phyloP scores from a whole-genome alignment of 2,888 invertebrate species.

The Cataglyphis albicans region DNA sequence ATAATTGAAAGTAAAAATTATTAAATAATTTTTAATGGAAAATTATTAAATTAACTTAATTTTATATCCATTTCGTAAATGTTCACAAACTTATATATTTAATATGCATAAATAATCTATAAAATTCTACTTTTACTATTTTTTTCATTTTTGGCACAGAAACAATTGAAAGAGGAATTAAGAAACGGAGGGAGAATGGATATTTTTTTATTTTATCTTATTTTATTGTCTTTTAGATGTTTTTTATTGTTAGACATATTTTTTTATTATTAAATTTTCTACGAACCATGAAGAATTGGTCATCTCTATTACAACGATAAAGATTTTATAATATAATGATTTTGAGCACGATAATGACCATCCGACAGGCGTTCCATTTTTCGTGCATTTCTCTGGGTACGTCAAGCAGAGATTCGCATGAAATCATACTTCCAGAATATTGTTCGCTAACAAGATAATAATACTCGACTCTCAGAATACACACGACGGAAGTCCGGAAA shows the following conservation, averaged over 20 bases:
- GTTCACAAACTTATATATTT: not conserved
- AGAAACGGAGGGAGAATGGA: not conserved
- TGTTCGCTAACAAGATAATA: slow-evolving; percentile 44
- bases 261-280: not conserved
- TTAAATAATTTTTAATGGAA: no score
- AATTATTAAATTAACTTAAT: not conserved
- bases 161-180: not conserved
- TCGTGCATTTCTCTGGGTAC: slow-evolving; percentile 1
- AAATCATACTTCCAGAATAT: slow-evolving; percentile 46
- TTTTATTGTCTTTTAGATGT: not conserved
- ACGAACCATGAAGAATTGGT: not conserved
- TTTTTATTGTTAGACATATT: not conserved
- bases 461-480: slow-evolving; percentile 41
- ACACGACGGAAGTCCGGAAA: slow-evolving; percentile 52
- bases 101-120: not conserved
- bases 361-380: slow-evolving; percentile 4
- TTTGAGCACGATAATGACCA: not conserved
- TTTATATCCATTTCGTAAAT: not conserved
- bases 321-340: not conserved
- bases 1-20: no score
- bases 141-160: not conserved
- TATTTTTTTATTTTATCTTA: not conserved
- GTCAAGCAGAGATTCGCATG: slow-evolving; percentile 10
- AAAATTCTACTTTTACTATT: not conserved
- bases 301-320: not conserved